A percentile compares a stretch with the other conserved stretches of the same genome.
Evolutionary conservation across 2,888 invertebrate genomes (phyloP).

Genomic region (Drosophila melanocephala): DNA sequence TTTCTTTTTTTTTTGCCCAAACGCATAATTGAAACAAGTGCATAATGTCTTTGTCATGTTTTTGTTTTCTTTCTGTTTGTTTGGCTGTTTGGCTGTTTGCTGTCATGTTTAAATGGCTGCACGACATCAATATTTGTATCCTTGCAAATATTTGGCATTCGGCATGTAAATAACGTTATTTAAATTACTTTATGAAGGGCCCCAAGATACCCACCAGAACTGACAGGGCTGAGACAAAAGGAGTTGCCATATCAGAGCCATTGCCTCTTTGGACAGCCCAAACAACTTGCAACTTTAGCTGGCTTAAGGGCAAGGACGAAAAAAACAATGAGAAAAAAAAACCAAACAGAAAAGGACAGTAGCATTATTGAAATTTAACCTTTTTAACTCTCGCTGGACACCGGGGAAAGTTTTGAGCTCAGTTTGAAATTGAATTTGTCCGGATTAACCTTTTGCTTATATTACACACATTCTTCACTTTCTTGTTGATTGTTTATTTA

Average conservation of each 20-base stretch:
- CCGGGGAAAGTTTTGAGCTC: constrained; percentile 18
- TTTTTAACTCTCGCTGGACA: constrained; percentile 20
- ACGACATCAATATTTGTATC: constrained; percentile 77
- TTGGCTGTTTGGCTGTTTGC: constrained; percentile 49
- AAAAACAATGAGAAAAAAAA: constrained; percentile 6
- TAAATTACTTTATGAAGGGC: constrained; percentile 65
- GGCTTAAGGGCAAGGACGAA: constrained; percentile 32
- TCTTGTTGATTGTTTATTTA: neutral
- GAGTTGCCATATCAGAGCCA: constrained; percentile 51
- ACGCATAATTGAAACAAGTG: constrained; percentile 77
- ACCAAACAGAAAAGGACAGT: constrained; percentile 12
- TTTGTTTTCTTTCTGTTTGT: constrained; percentile 17
- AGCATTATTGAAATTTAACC: constrained; percentile 43
- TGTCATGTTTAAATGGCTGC: constrained; percentile 66
- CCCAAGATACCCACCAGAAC: constrained; percentile 21
- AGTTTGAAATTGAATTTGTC: constrained; percentile 42
- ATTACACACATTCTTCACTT: neutral
- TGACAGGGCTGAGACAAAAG: constrained; percentile 23
- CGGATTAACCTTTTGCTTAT: neutral
- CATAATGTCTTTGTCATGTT: constrained; percentile 71
- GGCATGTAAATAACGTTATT: constrained; percentile 74
- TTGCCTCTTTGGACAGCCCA: constrained; percentile 53
- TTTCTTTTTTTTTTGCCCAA: neutral
- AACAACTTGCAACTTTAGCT: constrained; percentile 54
- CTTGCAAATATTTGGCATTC: constrained; percentile 71